Evolutionary conservation across 2,888 invertebrate species (phyloP), one percentile per base, ranked within the genome.

Genomic region (Aelia acuminata): DNA sequence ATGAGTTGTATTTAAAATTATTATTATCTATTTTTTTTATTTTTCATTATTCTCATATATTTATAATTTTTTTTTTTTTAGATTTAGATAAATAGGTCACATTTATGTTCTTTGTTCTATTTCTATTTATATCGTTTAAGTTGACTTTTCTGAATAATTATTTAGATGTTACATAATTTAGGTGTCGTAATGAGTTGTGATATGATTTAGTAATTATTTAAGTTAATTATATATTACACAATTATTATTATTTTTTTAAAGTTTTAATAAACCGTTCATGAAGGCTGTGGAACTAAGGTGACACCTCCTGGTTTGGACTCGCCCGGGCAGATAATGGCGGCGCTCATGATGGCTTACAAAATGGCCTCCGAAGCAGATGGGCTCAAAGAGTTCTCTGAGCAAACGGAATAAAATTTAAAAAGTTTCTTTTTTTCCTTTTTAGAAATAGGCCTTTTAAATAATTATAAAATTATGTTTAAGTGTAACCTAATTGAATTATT

Each of bases 301-400:
- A 31, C 84, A 84, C 84, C 84, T 22, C 84, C 84, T 84, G 8
- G 31, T 10, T 47, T 84, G 84, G 48, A 48, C 84, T 48, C 84
- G 48, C 20, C 84, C 84, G 50, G 11, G 13, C 31, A 31, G 35
- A 50, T 84, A 31, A 84, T 84, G 84, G 84, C 84, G 84, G 84
- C 49, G 49, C 48, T n/a, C 84, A 49, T 84, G 43, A 48, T 84
- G 84, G 84, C 84, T 84, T 84, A 49, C 84, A 84, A 84, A 84
- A 84, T 84, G 84, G 84, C 84, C 20, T 50, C 84, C 84, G 63
- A 35, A 18, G 31, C 35, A 7, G 18, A 35, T 31, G 1, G 63
- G 4, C 7, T 35, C 63, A 70, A 70, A 26, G 35, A 18, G 18
- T 20, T 31, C 35, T 31, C 7, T 8, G 18, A 35, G 31, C 26